Base-by-base conservation (phyloP, 2,113 vertebrate genomes). In the Haliaeetus leucogaster region DNA sequence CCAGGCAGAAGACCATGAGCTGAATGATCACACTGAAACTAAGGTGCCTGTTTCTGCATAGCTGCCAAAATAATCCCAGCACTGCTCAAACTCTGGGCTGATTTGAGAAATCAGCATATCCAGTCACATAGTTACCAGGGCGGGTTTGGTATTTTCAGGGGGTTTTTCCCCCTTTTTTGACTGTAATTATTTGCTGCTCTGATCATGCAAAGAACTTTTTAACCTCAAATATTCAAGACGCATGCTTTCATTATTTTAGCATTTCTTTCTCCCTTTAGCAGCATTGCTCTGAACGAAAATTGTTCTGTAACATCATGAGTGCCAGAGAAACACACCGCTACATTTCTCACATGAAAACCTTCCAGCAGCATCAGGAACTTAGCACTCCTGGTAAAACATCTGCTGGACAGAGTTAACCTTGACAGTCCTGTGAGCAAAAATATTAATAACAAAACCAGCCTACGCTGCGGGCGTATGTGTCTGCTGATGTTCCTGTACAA, bases 401-500 rank as follows among this genome's bases (percentile, higher is more conserved):
- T 91, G 89, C 81, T 96, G 74, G 13, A 95, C 76, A 85, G 45
- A 61, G 86, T 79, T 95, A 96, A 96, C 74, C 89, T 95, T 93
- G 86, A 93, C 66, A 86, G 13, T n/a, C 40, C 66, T 79, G 56
- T 63, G 38, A 94, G 73, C 26, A 82, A 72, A 93, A 82, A 38
- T 14, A 93, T 81, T 82, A 87, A 34, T 63, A 96, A 74, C 21
- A 81, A 92, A 96, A 72, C 25, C 45, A 87, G 47, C n/a, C 66
- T n/a, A n/a, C 7, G 6, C 43, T 78, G 74, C 52, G 43, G 55
- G 48, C 34, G 59, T 43, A 36, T 30, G 43, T 40, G 63, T 63
- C 89, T 90, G 52, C 74, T 81, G 65, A 91, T 0, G 5, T 52
- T 93, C 71, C 55, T 76, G 53, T 62, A 83, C 23, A 88, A 90